A percentile compares a stretch with the other conserved stretches of the same genome.
phyloP scores from a whole-genome alignment of 2,888 invertebrate species.

The Parnassius smintheus region DNA sequence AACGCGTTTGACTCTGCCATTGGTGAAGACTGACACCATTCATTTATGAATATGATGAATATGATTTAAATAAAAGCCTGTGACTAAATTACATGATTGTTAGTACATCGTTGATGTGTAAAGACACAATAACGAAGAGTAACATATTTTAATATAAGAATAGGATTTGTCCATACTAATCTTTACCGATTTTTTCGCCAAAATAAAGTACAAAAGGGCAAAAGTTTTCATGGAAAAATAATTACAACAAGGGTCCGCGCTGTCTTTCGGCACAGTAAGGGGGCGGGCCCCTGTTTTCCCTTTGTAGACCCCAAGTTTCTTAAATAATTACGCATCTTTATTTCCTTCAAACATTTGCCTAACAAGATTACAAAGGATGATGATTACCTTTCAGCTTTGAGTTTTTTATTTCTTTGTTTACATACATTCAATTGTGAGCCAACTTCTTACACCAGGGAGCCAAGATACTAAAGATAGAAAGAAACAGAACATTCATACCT shows the following conservation, averaged over 20 bases:
- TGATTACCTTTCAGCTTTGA: slow-evolving; percentile 57
- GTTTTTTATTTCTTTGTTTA: slow-evolving; percentile 19
- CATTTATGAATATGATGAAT: too few relatives aligned
- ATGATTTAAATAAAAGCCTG: too few relatives aligned
- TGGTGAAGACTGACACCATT: too few relatives aligned
- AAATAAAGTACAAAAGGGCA: slow-evolving; percentile 52
- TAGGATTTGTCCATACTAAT: slow-evolving; percentile 3
- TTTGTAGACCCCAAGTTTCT: slow-evolving; percentile 54
- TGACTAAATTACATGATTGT: too few relatives aligned
- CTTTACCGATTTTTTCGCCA: slow-evolving; percentile 41
- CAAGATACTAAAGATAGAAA: background rate
- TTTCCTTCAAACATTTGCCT: slow-evolving; percentile 63
- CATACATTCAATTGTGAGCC: background rate
- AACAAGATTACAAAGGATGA: slow-evolving; percentile 63
- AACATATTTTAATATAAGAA: too few relatives aligned
- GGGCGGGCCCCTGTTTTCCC: slow-evolving; percentile 36
- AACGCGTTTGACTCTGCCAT: too few relatives aligned
- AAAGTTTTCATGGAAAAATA: slow-evolving; percentile 73
- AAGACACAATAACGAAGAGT: too few relatives aligned
- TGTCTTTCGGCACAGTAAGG: slow-evolving; percentile 47
- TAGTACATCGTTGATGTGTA: too few relatives aligned
- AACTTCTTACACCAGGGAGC: background rate
- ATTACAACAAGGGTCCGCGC: slow-evolving; percentile 62
- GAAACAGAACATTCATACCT: background rate
- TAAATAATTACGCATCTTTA: slow-evolving; percentile 69